Evolutionary conservation across 1,140 invertebrate genomes (phyloP).

Genomic region (Triops longicaudatus): DNA sequence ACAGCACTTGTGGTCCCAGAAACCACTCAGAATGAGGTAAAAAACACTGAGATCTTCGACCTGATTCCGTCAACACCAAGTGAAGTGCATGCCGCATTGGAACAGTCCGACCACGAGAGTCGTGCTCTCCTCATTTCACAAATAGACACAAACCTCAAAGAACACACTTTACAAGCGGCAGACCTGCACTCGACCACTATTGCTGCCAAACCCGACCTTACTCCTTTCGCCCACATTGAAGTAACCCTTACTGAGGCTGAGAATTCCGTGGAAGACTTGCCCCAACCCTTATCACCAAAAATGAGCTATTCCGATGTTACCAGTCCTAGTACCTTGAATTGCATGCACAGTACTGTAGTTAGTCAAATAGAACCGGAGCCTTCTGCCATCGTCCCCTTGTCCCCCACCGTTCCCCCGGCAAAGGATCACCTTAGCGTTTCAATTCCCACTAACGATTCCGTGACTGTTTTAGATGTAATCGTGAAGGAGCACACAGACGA

Average conservation of each 20-base stretch:
- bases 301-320: background rate
- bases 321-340: background rate
- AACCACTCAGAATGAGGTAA: background rate
- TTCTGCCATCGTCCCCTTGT: background rate
- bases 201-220: background rate
- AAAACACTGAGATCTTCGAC: background rate
- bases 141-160: background rate
- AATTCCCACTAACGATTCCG: conserved; percentile 17
- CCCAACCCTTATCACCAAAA: background rate
- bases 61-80: background rate
- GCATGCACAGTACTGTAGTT: background rate
- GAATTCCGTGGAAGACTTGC: background rate
- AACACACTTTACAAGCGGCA: background rate
- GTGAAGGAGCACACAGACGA: conserved; percentile 23
- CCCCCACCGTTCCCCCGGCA: background rate
- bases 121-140: background rate
- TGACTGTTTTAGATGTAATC: conserved; percentile 27
- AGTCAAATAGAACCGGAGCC: background rate
- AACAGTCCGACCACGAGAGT: background rate
- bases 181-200: background rate
- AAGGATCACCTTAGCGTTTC: background rate
- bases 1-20: background rate
- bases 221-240: background rate
- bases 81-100: background rate
- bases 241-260: background rate